phyloP scores from a whole-genome alignment of 2,888 invertebrate species.

The Podotricha telesiphe region DNA sequence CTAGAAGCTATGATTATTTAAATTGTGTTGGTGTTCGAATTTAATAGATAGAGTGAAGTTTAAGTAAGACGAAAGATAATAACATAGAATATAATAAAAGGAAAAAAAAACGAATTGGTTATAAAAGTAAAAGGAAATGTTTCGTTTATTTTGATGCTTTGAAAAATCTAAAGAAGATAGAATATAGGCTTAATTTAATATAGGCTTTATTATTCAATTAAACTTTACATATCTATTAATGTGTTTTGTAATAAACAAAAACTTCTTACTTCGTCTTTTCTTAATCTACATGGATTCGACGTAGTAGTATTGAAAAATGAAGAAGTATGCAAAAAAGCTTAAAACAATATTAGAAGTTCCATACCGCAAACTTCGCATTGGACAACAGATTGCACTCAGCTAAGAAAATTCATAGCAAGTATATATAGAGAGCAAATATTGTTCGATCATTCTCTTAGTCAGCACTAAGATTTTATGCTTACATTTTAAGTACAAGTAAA shows the following conservation, averaged over 20 bases:
- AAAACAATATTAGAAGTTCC: conserved; percentile 24
- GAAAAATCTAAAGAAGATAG: too few species aligned
- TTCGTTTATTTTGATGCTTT: too few species aligned
- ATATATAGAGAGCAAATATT: conserved; percentile 12
- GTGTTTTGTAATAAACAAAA: neutral
- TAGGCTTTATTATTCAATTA: too few species aligned
- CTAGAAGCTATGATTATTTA: conserved; percentile 7
- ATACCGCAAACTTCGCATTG: conserved; percentile 22
- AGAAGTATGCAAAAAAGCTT: conserved; percentile 10
- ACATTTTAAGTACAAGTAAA: neutral
- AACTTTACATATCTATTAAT: too few species aligned
- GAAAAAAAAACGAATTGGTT: too few species aligned
- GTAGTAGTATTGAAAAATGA: neutral
- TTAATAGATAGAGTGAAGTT: neutral
- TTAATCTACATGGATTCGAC: neutral
- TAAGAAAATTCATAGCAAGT: conserved; percentile 24
- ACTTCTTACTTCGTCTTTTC: neutral
- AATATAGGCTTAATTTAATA: too few species aligned
- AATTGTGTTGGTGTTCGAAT: neutral
- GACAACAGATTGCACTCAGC: conserved; percentile 31
- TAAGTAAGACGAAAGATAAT: too few species aligned
- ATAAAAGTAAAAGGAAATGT: too few species aligned
- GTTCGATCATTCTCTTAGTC: neutral
- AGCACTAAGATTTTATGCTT: neutral
- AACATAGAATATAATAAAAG: too few species aligned